These are phyloP conservation scores for Candoia aspera DNA, from an alignment of 2,113 vertebrate genomes.

Conservation along the genomic window DNA sequence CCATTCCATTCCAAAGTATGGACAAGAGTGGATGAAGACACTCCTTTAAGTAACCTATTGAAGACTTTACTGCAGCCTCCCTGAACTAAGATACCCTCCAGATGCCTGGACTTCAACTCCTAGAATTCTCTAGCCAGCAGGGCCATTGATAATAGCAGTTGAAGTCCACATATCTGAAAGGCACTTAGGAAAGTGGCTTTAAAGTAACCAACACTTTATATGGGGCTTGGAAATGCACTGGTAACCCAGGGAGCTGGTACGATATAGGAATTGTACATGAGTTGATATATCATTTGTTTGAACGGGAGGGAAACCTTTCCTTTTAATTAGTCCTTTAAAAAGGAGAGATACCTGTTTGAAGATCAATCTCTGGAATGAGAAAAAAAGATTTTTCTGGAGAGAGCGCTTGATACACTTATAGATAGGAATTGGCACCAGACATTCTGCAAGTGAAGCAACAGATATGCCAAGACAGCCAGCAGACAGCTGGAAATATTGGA, in stretches of 20 bases:
- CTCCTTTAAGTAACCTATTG: neutral
- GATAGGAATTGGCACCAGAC: neutral
- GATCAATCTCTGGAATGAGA: neutral
- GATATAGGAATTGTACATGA: neutral
- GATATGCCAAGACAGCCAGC: neutral
- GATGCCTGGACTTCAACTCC: neutral
- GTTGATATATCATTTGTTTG: neutral
- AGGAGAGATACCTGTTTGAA: neutral
- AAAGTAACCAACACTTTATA: neutral
- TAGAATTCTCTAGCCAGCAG: neutral
- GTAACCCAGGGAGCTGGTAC: neutral
- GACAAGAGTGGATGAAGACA: too few relatives aligned
- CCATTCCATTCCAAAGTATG: neutral
- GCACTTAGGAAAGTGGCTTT: neutral
- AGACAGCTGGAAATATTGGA: constrained; percentile 27
- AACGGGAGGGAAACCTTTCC: too few relatives aligned
- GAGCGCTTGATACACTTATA: neutral
- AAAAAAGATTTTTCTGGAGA: neutral
- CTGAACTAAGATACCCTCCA: neutral
- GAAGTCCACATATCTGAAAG: neutral
- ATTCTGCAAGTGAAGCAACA: constrained; percentile 14
- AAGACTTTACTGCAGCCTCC: neutral
- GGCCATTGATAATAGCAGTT: neutral
- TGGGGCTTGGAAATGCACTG: too few relatives aligned
- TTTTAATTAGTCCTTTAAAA: too few relatives aligned